Conservation (phyloP, 2,113 vertebrate genomes). For the Morone saxatilis region DNA sequence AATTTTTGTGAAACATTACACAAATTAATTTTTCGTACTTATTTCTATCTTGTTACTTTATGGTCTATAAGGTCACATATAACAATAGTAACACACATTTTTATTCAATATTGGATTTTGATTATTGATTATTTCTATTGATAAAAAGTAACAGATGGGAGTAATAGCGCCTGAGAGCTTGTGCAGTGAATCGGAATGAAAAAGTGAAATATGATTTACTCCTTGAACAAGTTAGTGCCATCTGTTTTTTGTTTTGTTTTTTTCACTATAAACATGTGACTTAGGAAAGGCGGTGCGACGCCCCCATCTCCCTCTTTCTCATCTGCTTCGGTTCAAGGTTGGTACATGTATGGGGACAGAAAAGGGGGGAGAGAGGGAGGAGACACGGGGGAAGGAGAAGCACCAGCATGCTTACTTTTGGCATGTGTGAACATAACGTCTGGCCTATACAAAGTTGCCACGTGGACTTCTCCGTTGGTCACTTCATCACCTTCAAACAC, state of each 20-base stretch:
- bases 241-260: neutral
- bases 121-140: neutral
- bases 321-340: slow-evolving; percentile 51
- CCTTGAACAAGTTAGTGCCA: slow-evolving; percentile 1
- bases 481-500: slow-evolving; percentile 9
- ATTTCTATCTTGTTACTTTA: neutral
- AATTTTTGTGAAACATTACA: neutral
- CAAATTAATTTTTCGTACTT: neutral
- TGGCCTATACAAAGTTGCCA: slow-evolving; percentile 49
- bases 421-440: slow-evolving; percentile 46
- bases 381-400: slow-evolving; percentile 22
- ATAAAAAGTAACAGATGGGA: neutral
- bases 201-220: neutral
- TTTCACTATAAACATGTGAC: neutral
- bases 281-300: too few species aligned
- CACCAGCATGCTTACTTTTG: slow-evolving; percentile 21
- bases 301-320: slow-evolving; percentile 1
- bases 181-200: neutral
- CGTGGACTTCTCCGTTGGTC: neutral
- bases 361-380: slow-evolving; percentile 28
- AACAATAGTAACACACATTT: neutral
- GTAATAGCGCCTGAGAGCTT: neutral
- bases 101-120: too few species aligned
- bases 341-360: slow-evolving; percentile 35
- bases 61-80: neutral